Base-by-base conservation (phyloP, 2,888 invertebrate species). In the Cynaeus angustus region DNA sequence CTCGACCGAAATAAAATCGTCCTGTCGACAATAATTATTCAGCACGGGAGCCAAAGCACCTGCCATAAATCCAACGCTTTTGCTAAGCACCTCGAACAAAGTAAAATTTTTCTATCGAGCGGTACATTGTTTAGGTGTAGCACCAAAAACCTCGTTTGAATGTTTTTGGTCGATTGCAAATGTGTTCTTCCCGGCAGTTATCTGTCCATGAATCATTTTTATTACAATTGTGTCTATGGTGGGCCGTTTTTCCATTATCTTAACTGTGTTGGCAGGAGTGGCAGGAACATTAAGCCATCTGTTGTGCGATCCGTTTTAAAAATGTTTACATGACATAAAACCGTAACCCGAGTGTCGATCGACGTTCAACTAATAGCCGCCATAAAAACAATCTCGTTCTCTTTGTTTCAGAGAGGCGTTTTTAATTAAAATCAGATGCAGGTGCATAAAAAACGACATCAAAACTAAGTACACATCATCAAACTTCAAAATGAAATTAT, bases 201-300 rank as follows among this genome's bases (percentile, higher is more conserved):
- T 53, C 64, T 53, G 64, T 41, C 64, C 52, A 64, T 64, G 64
- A 64, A 64, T 64, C 64, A 64, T 64, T 64, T 64, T 64, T 64
- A 64, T 64, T 64, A 28, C 64, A 53, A 64, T 64, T 41, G 64
- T 43, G 64, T 52, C 52, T 53, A 64, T 26, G 50, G 50, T 50
- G 50, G 37, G 52, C 46, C 64, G 52, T 52, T 64, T 64, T 64
- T 64, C 64, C 53, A 64, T 64, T 64, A 64, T 64, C 64, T 64
- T 64, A 64, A 64, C 64, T 64, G 53, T 30, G 61, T n/a, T 55
- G 38, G 55, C 55, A 55, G 55, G 45, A 59, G 45, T 59, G 59
- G 59, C 64, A 53, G 43, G 64, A 53, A 53, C 64, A 64, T 64
- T 64, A 64, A 64, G 43, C 52, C 64, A 64, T 64, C 64, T 64